A percentile compares a stretch with the other conserved stretches of the same genome.
Evolutionary conservation across 2,888 invertebrate genomes (phyloP).

Genomic region (Diabrotica balteata): DNA sequence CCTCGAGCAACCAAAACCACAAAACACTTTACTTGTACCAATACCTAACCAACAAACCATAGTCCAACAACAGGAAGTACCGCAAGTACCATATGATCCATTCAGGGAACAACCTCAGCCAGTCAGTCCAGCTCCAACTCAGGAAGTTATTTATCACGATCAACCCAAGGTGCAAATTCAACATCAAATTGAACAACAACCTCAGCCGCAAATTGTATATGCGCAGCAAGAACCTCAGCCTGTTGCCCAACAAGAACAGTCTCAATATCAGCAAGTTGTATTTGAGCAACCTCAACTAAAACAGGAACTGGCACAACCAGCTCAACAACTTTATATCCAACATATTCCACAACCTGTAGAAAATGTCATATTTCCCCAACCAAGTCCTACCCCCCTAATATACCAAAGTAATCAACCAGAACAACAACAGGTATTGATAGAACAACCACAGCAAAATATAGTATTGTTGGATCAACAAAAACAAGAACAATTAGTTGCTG

Average conservation of each 20-base stretch:
- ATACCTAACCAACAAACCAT: slow-evolving; percentile 6
- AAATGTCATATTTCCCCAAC: slow-evolving; percentile 21
- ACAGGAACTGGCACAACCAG: background rate
- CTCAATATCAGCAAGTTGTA: background rate
- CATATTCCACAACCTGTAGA: slow-evolving; percentile 16
- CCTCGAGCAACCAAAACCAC: slow-evolving; percentile 3
- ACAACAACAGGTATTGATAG: slow-evolving; percentile 28
- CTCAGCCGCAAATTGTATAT: slow-evolving; percentile 3
- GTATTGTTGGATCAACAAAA: slow-evolving; percentile 9
- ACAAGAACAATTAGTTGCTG: slow-evolving; percentile 10
- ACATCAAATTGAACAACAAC: background rate
- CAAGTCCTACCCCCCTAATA: slow-evolving; percentile 1
- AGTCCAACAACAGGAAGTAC: slow-evolving; percentile 1
- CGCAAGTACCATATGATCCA: slow-evolving; percentile 13
- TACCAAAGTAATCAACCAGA: background rate
- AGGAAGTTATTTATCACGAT: slow-evolving; percentile 17
- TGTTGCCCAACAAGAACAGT: background rate
- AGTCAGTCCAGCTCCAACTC: slow-evolving; percentile 19
- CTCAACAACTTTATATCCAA: slow-evolving; percentile 17
- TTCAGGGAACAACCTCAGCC: slow-evolving; percentile 21
- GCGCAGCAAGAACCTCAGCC: background rate
- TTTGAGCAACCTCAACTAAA: background rate
- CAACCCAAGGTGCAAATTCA: slow-evolving; percentile 32
- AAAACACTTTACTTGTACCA: slow-evolving; percentile 1
- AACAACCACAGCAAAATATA: slow-evolving; percentile 13